phyloP scores from a whole-genome alignment of 2,797 vertebrate genomes.

The Zenarchopterus dispar region DNA sequence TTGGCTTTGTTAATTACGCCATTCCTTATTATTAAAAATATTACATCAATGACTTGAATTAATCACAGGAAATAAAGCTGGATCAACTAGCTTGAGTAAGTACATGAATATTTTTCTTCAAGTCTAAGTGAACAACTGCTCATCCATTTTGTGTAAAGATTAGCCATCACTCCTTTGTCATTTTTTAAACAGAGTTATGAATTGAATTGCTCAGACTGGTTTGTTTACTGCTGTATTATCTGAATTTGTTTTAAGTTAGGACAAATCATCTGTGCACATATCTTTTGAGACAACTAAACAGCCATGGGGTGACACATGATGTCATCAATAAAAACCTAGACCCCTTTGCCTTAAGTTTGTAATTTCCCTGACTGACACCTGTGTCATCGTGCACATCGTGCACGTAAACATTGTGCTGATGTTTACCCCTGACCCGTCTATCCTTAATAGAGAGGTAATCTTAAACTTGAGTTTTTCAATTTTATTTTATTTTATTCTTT shows the following conservation, averaged over 20 bases:
- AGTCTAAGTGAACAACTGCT: constrained; percentile 71
- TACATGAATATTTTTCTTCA: constrained; percentile 74
- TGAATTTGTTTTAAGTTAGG: constrained; percentile 81
- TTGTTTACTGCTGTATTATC: constrained; percentile 82
- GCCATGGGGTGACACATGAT: constrained; percentile 59
- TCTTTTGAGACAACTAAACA: constrained; percentile 72
- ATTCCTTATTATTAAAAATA: constrained; percentile 19
- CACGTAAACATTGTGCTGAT: no score
- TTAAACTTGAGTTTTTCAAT: background rate
- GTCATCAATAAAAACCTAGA: constrained; percentile 72
- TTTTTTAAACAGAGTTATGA: constrained; percentile 63
- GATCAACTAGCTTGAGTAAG: constrained; percentile 81
- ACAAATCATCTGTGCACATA: constrained; percentile 80
- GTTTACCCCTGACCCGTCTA: constrained; percentile 11
- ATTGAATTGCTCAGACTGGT: constrained; percentile 75
- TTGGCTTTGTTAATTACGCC: no score
- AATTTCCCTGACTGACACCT: constrained; percentile 55
- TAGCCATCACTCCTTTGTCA: constrained; percentile 72
- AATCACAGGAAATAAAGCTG: constrained; percentile 76
- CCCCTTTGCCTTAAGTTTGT: constrained; percentile 56
- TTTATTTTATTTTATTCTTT: background rate
- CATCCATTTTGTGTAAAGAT: constrained; percentile 64
- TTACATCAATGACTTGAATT: constrained; percentile 80
- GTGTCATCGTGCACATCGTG: no score
- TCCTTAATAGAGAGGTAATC: constrained; percentile 12